A percentile compares a stretch with the other conserved stretches of the same genome.
phyloP scores from a whole-genome alignment of 2,797 vertebrate genomes.

The Cottoperca gobio region DNA sequence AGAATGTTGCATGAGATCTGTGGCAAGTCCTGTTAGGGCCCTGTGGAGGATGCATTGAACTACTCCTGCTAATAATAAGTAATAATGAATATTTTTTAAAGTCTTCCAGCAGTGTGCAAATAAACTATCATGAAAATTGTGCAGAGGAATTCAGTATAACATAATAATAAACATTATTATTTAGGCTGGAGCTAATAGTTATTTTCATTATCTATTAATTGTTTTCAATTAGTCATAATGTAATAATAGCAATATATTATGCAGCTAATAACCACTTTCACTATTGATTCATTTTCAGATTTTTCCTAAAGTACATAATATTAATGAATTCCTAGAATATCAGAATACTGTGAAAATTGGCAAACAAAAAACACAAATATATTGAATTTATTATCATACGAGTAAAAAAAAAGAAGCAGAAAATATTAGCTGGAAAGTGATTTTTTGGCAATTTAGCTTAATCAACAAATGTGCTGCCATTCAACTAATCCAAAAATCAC shows the following conservation, averaged over 20 bases:
- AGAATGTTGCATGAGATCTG: conserved; percentile 67
- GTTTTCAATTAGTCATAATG: not conserved
- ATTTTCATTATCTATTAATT: not conserved
- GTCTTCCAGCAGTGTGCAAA: not conserved
- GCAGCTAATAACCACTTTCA: not conserved
- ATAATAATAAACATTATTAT: no score
- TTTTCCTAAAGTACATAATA: not conserved
- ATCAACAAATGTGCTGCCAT: not conserved
- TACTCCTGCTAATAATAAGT: not conserved
- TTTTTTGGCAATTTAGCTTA: not conserved
- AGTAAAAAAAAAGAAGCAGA: not conserved
- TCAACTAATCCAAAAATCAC: not conserved
- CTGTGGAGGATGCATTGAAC: not conserved
- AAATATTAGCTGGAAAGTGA: not conserved
- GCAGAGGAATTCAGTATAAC: not conserved
- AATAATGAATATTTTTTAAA: rapidly evolving
- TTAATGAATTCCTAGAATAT: not conserved
- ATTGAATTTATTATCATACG: not conserved
- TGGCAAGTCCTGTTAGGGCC: not conserved
- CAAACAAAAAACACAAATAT: not conserved
- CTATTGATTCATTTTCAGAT: not conserved
- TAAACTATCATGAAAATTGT: not conserved
- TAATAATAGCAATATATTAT: no score
- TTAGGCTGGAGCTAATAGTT: rapidly evolving
- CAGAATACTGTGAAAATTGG: not conserved